A percentile compares a stretch with the other conserved stretches of the same genome.
Evolutionary conservation across 2,888 invertebrate species (phyloP).

Genomic region (Cosmorhoe ocellata): DNA sequence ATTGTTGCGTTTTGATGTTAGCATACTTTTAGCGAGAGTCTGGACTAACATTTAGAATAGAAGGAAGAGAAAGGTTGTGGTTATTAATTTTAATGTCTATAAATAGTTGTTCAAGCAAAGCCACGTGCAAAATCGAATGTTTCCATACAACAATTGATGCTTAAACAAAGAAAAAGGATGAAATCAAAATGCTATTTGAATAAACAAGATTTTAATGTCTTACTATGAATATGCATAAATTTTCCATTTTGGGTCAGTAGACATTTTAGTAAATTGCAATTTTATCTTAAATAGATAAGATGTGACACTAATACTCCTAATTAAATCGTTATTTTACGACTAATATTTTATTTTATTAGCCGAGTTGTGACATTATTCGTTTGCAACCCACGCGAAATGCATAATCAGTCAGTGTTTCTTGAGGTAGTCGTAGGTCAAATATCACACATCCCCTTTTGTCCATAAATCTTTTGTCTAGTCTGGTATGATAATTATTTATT

Average conservation of each 20-base stretch:
- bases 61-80: no score
- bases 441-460: neutral
- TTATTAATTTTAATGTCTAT: no score
- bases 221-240: conserved; percentile 6
- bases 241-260: neutral
- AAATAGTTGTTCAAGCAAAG: no score
- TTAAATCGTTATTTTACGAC: conserved; percentile 27
- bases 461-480: no score
- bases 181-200: neutral
- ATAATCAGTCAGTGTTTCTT: conserved; percentile 8
- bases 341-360: conserved; percentile 22
- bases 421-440: conserved; percentile 15
- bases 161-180: no score
- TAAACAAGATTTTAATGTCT: neutral
- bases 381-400: conserved; percentile 24
- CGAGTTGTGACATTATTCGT: conserved; percentile 22
- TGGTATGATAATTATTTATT: no score
- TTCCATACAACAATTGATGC: no score
- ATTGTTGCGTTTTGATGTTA: no score
- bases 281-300: conserved; percentile 13
- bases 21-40: no score
- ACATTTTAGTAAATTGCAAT: conserved; percentile 12
- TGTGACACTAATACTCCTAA: conserved; percentile 13
- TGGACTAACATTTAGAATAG: no score
- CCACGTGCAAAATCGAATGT: no score